These are phyloP conservation scores for Plagodis dolabraria DNA, from an alignment of 2,888 invertebrate species.

Conservation along the genomic window DNA sequence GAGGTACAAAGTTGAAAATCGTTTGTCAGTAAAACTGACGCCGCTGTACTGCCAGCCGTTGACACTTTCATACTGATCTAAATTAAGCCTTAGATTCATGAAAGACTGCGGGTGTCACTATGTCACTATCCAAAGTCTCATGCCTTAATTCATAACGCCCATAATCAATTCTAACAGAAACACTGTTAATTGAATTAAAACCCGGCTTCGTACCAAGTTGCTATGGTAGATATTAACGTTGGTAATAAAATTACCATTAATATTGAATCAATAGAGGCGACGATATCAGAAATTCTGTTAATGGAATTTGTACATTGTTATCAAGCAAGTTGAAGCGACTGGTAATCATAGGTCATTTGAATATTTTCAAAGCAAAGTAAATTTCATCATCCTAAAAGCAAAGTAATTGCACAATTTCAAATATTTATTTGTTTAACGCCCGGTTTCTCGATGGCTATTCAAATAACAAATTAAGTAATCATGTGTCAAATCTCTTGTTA, in stretches of 20 bases:
- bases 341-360: background rate
- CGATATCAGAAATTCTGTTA: slow-evolving; percentile 29
- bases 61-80: too few species aligned
- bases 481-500: too few species aligned
- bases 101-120: too few species aligned
- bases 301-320: slow-evolving; percentile 25
- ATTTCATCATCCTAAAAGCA: too few species aligned
- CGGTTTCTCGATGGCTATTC: too few species aligned
- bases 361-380: background rate
- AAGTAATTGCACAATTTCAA: too few species aligned
- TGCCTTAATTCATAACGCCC: slow-evolving; percentile 43
- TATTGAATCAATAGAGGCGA: slow-evolving; percentile 50
- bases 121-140: slow-evolving; percentile 18
- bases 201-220: slow-evolving; percentile 36
- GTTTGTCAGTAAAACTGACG: too few species aligned
- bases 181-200: slow-evolving; percentile 57
- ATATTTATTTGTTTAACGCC: too few species aligned
- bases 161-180: slow-evolving; percentile 51
- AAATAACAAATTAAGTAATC: too few species aligned
- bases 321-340: slow-evolving; percentile 7
- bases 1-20: too few species aligned
- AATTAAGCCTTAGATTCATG: too few species aligned
- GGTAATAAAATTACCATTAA: slow-evolving; percentile 56
- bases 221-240: slow-evolving; percentile 34
- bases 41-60: too few species aligned